Percentiles rank a stretch among this genome's conserved stretches.
These are phyloP conservation scores for Gallirallus australis DNA, from an alignment of 2,797 vertebrate genomes.

Conservation along the genomic window DNA sequence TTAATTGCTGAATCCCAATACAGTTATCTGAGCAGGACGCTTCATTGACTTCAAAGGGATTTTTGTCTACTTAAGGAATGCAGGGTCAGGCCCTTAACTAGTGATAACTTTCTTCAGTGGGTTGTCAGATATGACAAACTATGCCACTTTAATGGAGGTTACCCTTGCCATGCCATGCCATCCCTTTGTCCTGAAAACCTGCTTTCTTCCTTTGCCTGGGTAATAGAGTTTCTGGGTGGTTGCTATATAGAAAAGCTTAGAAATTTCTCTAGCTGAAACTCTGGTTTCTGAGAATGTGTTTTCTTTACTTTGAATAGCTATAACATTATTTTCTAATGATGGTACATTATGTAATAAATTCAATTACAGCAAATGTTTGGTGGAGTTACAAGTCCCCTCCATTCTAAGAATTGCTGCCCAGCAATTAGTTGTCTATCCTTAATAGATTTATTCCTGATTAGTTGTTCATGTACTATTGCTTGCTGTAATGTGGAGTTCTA, in stretches of 20 bases:
- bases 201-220: neutral
- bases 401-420: neutral
- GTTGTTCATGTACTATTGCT: neutral
- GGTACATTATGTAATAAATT: neutral
- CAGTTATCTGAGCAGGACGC: conserved; percentile 59
- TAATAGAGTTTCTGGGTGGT: neutral
- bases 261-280: neutral
- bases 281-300: neutral
- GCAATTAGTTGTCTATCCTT: neutral
- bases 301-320: neutral
- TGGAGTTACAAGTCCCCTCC: neutral
- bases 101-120: conserved; percentile 69
- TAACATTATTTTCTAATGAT: neutral
- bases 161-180: neutral
- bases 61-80: conserved; percentile 67
- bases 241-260: neutral
- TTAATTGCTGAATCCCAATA: conserved; percentile 53
- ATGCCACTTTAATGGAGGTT: conserved; percentile 42
- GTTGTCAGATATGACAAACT: conserved; percentile 66
- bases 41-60: conserved; percentile 71
- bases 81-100: conserved; percentile 66
- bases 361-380: neutral
- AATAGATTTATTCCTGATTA: neutral
- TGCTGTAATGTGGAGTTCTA: neutral
- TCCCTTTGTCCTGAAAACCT: conserved; percentile 2